Evolutionary conservation across 2,797 vertebrate species (phyloP), one percentile per base, ranked within the genome.

Genomic region (Ptychobarbus kaznakovi): DNA sequence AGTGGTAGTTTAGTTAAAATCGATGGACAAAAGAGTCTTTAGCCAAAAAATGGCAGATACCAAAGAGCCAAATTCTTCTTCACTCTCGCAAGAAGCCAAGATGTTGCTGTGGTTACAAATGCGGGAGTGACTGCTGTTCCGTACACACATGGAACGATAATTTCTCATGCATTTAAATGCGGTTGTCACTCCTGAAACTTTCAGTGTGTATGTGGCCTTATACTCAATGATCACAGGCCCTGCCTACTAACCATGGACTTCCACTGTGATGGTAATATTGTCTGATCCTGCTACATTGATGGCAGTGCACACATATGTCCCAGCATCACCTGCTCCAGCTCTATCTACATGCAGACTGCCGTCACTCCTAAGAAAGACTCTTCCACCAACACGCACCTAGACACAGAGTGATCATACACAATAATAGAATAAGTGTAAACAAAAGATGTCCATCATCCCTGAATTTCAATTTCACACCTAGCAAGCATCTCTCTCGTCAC

Each of bases 291-390:
- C 95, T 1, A 91, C 49, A 0, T 98, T 99, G 87, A 93, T 94
- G 44, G 96, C 96, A 73, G 95, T 95, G 35, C 98, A 99, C 53
- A 95, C 92, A 49, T 96, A 98, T 0, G 75, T 94, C 86, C 97
- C 97, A 0, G 93, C 75, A 1, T 99, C 96, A 87, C 94, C 95
- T 84, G 83, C 89, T 0, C n/a, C 10, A 0, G 85, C 91, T 89
- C 87, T 95, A 20, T 95, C 95, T 7, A 98, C 72, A 66, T 96
- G 94, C 79, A 99, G 93, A 90, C 97, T 97, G 73, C 98, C 97
- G 0, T 98, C 97, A 3, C 95, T 95, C 69, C 90, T 93, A 44
- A 95, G 5, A 0, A 96, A 95, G 49, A 92, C 92, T 75, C 76
- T 94, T 35, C 89, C 77, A 0, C 92, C 91, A 0, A 91, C 73